These are phyloP conservation scores for Siderastrea siderea DNA, from an alignment of 92 coral and sea anemone genomes.

Conservation along the genomic window DNA sequence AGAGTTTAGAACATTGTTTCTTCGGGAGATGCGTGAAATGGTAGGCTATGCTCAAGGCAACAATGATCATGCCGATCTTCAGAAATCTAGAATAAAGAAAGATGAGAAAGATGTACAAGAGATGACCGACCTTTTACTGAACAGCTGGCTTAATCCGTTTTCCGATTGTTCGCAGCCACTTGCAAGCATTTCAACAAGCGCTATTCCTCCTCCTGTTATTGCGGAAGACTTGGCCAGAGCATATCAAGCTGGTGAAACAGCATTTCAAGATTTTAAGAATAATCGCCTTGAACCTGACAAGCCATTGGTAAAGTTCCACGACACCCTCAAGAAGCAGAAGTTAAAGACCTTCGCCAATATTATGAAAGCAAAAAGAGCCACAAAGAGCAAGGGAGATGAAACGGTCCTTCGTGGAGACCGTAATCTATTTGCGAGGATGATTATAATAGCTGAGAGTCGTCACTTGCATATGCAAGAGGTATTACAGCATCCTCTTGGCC, in stretches of 20 bases:
- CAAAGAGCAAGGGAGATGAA: conserved; percentile 26
- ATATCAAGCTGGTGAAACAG: conserved; percentile 49
- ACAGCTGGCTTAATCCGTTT: conserved; percentile 62
- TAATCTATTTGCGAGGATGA: conserved; percentile 40
- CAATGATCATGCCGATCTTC: conserved; percentile 50
- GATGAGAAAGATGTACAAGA: conserved; percentile 49
- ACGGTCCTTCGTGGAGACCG: conserved; percentile 20
- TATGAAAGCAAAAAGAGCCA: conserved; percentile 11
- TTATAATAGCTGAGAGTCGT: conserved; percentile 40
- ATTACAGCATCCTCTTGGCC: conserved; percentile 41
- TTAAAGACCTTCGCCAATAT: conserved; percentile 11
- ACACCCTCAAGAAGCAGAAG: conserved; percentile 30
- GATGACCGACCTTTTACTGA: conserved; percentile 35
- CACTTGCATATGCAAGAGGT: conserved; percentile 44
- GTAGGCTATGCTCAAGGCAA: conserved; percentile 43
- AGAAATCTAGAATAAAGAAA: conserved; percentile 52
- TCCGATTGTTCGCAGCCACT: conserved; percentile 35
- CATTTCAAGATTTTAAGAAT: conserved; percentile 34
- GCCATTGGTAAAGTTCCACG: conserved; percentile 38
- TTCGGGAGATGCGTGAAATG: conserved; percentile 51
- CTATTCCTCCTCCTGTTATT: conserved; percentile 51
- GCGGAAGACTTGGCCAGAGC: conserved; percentile 52
- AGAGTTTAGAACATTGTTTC: conserved; percentile 59
- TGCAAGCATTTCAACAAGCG: conserved; percentile 56
- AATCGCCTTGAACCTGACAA: conserved; percentile 42